Conservation (phyloP, 2,113 vertebrate species). For the Anguilla rostrata region DNA sequence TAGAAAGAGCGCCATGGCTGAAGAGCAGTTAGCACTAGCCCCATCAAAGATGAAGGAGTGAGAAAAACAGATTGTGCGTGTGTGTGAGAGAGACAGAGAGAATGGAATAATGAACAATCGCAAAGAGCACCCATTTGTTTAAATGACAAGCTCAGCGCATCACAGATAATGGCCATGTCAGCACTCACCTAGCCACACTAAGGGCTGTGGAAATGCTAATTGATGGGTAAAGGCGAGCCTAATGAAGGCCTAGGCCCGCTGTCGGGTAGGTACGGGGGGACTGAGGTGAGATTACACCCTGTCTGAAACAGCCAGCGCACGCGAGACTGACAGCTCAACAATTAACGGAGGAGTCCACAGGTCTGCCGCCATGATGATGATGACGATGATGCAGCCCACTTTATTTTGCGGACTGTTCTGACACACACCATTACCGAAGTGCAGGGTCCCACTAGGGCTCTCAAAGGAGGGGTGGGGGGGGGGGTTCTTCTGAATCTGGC, state of each 20-base stretch:
- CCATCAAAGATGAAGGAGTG: too few relatives aligned
- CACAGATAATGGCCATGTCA: background rate
- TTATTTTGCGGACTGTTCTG: background rate
- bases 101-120: background rate
- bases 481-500: too few relatives aligned
- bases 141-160: background rate
- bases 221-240: background rate
- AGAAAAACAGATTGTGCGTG: background rate
- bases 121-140: too few relatives aligned
- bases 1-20: too few relatives aligned
- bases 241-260: background rate
- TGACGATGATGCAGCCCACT: background rate
- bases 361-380: background rate
- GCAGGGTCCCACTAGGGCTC: background rate
- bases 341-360: background rate
- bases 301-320: background rate
- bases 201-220: background rate
- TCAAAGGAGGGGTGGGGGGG: too few relatives aligned
- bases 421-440: background rate
- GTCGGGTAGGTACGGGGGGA: background rate
- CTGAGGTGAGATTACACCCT: background rate
- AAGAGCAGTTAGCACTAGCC: too few relatives aligned
- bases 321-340: background rate
- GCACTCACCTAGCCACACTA: background rate
- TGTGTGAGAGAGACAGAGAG: background rate